Percentiles rank a stretch among this genome's conserved stretches.
Conservation (phyloP, 2,113 vertebrate species). For the Promerops cafer region DNA sequence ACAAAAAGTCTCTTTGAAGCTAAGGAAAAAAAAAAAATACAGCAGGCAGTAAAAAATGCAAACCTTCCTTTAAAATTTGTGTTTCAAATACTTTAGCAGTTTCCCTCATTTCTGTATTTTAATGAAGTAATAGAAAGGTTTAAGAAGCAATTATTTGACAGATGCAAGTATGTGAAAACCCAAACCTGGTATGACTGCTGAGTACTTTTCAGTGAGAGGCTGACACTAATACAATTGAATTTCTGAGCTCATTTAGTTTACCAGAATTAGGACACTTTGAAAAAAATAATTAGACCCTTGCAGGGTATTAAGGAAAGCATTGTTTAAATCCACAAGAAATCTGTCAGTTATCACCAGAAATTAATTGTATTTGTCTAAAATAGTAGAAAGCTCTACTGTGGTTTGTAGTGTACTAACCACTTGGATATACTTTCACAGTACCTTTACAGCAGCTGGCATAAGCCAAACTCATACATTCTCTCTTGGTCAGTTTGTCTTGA, state of each 20-base stretch:
- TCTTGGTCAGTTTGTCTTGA: background rate
- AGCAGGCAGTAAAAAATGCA: background rate
- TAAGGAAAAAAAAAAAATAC: background rate
- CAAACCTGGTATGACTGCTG: background rate
- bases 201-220: background rate
- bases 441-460: background rate
- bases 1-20: background rate
- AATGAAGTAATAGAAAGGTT: background rate
- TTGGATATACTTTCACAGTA: background rate
- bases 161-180: background rate
- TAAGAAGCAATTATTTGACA: background rate
- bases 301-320: background rate
- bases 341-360: background rate
- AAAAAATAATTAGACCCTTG: background rate
- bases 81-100: background rate
- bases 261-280: background rate
- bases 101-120: background rate
- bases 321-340: background rate
- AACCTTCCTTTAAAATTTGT: background rate
- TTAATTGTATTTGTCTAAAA: background rate
- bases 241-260: background rate
- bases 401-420: background rate
- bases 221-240: background rate
- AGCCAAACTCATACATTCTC: background rate
- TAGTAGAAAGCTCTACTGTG: background rate